Evolutionary conservation across 2,888 invertebrate genomes (phyloP).

Genomic region (Ichneumoninae sp.): DNA sequence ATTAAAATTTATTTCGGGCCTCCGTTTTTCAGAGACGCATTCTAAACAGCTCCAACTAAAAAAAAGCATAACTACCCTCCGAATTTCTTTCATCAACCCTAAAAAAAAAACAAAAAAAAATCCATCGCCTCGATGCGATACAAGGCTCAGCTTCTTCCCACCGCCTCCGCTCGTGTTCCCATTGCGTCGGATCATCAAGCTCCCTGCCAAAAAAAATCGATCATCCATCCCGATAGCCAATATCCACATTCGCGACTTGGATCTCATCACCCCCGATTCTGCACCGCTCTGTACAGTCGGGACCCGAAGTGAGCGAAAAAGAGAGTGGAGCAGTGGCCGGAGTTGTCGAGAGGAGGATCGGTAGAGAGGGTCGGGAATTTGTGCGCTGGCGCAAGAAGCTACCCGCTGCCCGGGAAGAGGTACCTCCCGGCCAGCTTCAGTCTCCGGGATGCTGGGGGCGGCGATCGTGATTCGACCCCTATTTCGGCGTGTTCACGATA

Average conservation of each 20-base stretch:
- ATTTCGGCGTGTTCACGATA: constrained; percentile 78
- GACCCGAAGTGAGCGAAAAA: constrained; percentile 64
- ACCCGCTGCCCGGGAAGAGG: constrained; percentile 82
- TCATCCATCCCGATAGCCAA: background rate
- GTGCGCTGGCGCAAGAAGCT: constrained; percentile 83
- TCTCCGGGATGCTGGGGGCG: constrained; percentile 84
- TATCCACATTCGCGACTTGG: background rate
- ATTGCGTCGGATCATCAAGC: no score
- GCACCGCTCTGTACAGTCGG: constrained; percentile 37
- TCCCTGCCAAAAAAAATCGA: background rate
- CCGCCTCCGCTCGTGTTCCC: no score
- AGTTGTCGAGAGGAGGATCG: constrained; percentile 47
- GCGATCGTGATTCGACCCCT: constrained; percentile 83
- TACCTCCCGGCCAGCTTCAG: constrained; percentile 82
- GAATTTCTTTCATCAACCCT: no score
- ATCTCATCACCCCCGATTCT: constrained; percentile 8
- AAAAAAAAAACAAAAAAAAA: no score
- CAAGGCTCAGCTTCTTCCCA: no score
- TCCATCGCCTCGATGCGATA: no score
- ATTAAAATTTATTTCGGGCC: background rate
- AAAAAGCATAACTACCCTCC: background rate
- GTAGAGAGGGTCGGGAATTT: constrained; percentile 68
- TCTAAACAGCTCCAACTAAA: background rate
- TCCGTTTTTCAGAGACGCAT: background rate
- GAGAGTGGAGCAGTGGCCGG: constrained; percentile 79